Evolutionary conservation across 2,113 vertebrate genomes (phyloP), one percentile per base, ranked within the genome.

Genomic region (Paradoxurus hermaphroditus): DNA sequence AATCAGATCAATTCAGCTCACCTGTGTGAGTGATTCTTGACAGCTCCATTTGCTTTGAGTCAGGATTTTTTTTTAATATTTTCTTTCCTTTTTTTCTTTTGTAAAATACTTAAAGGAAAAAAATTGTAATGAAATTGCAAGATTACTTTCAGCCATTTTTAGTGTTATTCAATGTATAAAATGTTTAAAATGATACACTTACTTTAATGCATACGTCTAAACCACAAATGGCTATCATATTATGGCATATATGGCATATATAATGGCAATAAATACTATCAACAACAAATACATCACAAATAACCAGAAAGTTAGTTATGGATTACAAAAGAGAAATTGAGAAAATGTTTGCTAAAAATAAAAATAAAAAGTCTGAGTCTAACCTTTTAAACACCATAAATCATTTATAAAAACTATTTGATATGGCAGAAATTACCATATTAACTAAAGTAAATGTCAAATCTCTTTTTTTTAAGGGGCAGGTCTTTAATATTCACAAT

Each of bases 21-120:
- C 99, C 98, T 99, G 98, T 97, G 39, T 5, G 63, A 98, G 97
- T 97, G 34, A 98, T 97, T 84, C 75, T 98, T 97, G 98, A 98
- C 97, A 97, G 96, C 70, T 93, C 98, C 98, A 98, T 98, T 98
- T 99, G 98, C 98, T 99, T 98, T 98, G 90, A 98, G 98, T 99
- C 98, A 98, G 72, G 14, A 10, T 46, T 44, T 59, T 14, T n/a
- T 65, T 44, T 59, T 14, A 31, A 51, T 65, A 63, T 36, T 23
- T 75, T 59, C 56, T 23, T 59, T 59, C 56, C 53, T 49, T 36
- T 59, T 65, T 16, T 13, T 63, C 56, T 65, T 65, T 31, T 29
- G 56, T 75, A 87, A 92, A 92, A 90, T 39, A 68, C 49, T 92
- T 70, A 11, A 1, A 62, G 72, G 41, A 49, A 7, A 9, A 94